Evolutionary conservation across 2,797 vertebrate genomes (phyloP).

Genomic region (Myioborus melanocephalus): DNA sequence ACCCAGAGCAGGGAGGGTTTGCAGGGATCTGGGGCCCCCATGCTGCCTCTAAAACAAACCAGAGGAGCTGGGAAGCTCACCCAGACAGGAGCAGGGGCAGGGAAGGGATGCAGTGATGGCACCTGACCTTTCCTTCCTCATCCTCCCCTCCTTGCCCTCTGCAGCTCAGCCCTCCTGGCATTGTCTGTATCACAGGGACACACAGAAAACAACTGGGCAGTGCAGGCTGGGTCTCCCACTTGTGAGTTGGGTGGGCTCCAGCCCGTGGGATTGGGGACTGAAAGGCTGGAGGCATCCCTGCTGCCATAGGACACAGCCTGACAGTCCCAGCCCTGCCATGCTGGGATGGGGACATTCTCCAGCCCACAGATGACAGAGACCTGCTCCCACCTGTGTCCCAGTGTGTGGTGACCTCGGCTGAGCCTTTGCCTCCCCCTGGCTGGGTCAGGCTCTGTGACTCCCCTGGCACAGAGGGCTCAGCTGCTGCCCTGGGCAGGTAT

Average conservation of each 20-base stretch:
- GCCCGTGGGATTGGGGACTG: accelerated
- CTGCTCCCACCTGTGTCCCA: background rate
- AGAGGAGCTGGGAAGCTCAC: slow-evolving; percentile 11
- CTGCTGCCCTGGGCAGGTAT: background rate
- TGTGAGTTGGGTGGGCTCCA: background rate
- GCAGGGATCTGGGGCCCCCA: background rate
- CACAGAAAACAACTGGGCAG: background rate
- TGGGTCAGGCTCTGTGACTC: background rate
- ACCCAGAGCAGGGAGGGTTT: background rate
- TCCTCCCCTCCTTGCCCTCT: background rate
- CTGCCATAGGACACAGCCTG: background rate
- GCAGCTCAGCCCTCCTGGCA: background rate
- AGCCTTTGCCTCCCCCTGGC: background rate
- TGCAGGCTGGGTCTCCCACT: accelerated
- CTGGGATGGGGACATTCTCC: background rate
- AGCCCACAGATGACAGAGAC: background rate
- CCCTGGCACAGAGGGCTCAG: background rate
- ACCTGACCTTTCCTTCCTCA: background rate
- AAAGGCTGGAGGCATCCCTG: background rate
- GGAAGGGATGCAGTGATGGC: background rate
- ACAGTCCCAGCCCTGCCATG: accelerated
- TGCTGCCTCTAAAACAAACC: slow-evolving; percentile 16
- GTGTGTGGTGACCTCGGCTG: accelerated
- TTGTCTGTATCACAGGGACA: background rate
- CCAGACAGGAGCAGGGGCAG: background rate